Conservation (phyloP, 2,797 vertebrate species). For the Luscinia megarhynchos region DNA sequence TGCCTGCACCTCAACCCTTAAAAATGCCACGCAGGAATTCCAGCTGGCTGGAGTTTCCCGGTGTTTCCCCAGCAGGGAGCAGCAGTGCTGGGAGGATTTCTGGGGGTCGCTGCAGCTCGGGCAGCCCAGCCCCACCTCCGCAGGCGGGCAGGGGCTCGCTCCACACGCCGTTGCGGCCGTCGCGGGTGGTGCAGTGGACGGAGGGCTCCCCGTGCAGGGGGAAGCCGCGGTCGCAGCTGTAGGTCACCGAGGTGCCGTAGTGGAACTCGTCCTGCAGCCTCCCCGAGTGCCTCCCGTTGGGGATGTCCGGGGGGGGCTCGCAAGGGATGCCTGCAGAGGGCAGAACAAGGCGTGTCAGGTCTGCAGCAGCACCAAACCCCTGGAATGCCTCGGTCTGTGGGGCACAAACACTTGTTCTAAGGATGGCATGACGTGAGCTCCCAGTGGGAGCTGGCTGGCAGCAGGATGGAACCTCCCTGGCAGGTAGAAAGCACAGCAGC, state of each 20-base stretch:
- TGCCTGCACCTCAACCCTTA: not conserved
- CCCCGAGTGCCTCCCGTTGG: slow-evolving; percentile 34
- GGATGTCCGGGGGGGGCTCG: slow-evolving; percentile 37
- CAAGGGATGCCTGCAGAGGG: slow-evolving; percentile 66
- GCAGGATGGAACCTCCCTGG: not conserved
- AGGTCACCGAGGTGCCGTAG: slow-evolving; percentile 44
- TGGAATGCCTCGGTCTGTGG: not conserved
- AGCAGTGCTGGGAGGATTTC: accelerated
- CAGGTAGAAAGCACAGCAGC: not conserved
- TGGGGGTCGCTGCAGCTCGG: accelerated
- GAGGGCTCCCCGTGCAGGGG: slow-evolving; percentile 29
- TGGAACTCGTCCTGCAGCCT: slow-evolving; percentile 43
- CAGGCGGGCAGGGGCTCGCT: slow-evolving; percentile 30
- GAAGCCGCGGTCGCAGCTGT: slow-evolving; percentile 41
- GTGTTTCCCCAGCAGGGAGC: too few species aligned
- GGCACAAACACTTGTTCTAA: not conserved
- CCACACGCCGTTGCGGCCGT: slow-evolving; percentile 53
- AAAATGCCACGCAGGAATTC: not conserved
- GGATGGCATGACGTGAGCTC: not conserved
- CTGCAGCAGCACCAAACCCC: not conserved
- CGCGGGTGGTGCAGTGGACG: slow-evolving; percentile 52
- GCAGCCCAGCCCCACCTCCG: slow-evolving; percentile 46
- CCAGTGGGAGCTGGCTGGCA: not conserved
- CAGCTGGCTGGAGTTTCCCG: not conserved
- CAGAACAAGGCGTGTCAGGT: not conserved